These are phyloP conservation scores for Siderastrea radians DNA, from an alignment of 92 coral and sea anemone genomes.

Conservation along the genomic window DNA sequence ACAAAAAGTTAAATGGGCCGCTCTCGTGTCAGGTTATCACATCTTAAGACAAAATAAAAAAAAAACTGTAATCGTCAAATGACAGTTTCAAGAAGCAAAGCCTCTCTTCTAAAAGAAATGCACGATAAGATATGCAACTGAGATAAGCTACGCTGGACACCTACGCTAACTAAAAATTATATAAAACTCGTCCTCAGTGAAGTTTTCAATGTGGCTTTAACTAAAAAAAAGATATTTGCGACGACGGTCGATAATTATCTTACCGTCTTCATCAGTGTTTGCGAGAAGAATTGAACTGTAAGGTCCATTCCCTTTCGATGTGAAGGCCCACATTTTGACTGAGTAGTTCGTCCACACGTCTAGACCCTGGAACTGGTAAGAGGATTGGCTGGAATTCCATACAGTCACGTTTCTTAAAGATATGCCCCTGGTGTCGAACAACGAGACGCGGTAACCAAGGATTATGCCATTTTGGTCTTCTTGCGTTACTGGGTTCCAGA, in stretches of 20 bases:
- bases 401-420: slow-evolving; percentile 25
- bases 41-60: no score
- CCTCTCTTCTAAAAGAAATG: no score
- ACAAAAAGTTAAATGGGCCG: no score
- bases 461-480: slow-evolving; percentile 64
- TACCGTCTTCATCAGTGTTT: slow-evolving; percentile 69
- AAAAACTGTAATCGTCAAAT: no score
- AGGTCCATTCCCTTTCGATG: slow-evolving; percentile 78
- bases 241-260: background rate
- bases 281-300: slow-evolving; percentile 60
- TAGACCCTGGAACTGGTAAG: slow-evolving; percentile 39
- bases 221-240: no score
- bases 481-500: slow-evolving; percentile 57
- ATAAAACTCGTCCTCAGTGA: no score
- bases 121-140: no score
- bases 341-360: slow-evolving; percentile 65
- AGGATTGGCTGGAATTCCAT: slow-evolving; percentile 8
- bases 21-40: no score
- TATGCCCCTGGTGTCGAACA: slow-evolving; percentile 17
- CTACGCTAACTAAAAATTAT: no score
- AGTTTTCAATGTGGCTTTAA: no score
- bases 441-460: slow-evolving; percentile 41
- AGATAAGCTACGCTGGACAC: no score
- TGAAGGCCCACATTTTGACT: slow-evolving; percentile 69
- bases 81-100: no score